Conservation (phyloP, 1,140 invertebrate species). For the Vanessa tameamea region DNA sequence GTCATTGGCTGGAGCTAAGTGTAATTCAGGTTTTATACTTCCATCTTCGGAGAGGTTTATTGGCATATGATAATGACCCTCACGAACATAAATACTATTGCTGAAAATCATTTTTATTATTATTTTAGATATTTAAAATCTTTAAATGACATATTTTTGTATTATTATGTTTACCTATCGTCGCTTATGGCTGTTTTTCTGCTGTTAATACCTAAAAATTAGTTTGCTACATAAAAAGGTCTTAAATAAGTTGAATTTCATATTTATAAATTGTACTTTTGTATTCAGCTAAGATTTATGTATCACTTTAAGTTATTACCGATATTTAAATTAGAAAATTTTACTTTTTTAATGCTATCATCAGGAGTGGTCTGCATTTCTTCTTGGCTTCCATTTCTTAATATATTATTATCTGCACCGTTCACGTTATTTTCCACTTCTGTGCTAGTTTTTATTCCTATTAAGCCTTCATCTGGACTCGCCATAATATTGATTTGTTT, state of each 20-base stretch:
- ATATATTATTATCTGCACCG: neutral
- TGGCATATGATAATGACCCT: neutral
- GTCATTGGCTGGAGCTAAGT: conserved; percentile 50
- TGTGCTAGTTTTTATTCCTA: neutral
- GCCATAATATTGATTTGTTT: too few species aligned
- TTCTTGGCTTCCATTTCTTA: neutral
- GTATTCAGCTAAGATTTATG: neutral
- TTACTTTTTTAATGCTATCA: conserved; percentile 58
- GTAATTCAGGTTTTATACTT: conserved; percentile 27
- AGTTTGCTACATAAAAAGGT: neutral
- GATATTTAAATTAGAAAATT: conserved; percentile 58
- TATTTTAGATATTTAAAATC: neutral
- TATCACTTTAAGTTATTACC: conserved; percentile 52
- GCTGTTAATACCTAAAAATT: neutral
- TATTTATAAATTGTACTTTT: neutral
- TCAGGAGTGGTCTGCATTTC: conserved; percentile 25
- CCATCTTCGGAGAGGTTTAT: conserved; percentile 9
- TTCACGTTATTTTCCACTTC: neutral
- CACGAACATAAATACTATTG: neutral
- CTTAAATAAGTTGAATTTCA: neutral
- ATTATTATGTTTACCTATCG: neutral
- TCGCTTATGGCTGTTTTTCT: conserved; percentile 1
- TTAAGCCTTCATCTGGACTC: neutral
- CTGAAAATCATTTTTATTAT: conserved; percentile 6
- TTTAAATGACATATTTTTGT: neutral